Evolutionary conservation across 1,140 invertebrate species (phyloP).

Genomic region (Protaetia brevitarsis): DNA sequence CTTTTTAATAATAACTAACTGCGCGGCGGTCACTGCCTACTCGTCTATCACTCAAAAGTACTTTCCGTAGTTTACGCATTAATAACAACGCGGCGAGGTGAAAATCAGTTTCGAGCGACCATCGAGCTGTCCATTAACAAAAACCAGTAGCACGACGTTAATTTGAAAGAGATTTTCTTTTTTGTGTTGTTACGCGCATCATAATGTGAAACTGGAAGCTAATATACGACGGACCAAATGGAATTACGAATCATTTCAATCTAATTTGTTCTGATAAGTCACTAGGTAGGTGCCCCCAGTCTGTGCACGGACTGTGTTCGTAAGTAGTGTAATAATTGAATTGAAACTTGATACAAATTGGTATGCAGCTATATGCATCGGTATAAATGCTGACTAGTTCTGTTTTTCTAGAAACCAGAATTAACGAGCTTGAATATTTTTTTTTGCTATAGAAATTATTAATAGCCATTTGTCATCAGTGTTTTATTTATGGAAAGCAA

Average conservation of each 20-base stretch:
- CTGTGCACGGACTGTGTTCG: not conserved
- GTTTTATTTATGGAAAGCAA: no score
- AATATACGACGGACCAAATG: constrained; percentile 29
- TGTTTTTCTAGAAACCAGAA: not conserved
- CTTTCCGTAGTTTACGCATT: constrained; percentile 30
- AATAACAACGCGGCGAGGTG: constrained; percentile 34
- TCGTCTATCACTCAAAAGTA: constrained; percentile 13
- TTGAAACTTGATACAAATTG: constrained; percentile 12
- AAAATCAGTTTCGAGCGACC: constrained; percentile 37
- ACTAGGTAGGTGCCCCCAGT: not conserved
- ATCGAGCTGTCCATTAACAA: constrained; percentile 36
- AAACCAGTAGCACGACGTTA: constrained; percentile 42
- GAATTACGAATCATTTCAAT: constrained; percentile 26
- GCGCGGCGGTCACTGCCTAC: not conserved
- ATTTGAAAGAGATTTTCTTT: constrained; percentile 39
- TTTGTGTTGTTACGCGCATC: constrained; percentile 28
- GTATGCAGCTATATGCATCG: not conserved
- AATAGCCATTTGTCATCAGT: no score
- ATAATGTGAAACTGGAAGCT: constrained; percentile 28
- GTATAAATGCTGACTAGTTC: not conserved
- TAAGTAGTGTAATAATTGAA: constrained; percentile 19
- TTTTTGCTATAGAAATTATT: no score
- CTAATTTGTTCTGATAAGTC: constrained; percentile 16
- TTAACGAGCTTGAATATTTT: not conserved
- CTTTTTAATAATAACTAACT: constrained; percentile 16